Base-by-base conservation (phyloP, 2,888 invertebrate species). In the Cerastis leucographa region DNA sequence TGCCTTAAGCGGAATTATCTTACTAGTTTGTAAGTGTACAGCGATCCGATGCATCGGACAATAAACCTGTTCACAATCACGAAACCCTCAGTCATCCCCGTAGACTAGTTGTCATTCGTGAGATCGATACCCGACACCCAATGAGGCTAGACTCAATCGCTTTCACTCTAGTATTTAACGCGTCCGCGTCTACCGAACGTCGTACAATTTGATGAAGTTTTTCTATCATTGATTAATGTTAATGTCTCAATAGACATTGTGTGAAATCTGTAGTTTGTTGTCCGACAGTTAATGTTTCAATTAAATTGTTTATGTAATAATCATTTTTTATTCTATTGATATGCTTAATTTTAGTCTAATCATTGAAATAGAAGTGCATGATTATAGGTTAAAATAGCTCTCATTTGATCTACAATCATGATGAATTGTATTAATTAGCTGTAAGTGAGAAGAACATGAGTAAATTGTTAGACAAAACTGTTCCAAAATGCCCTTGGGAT, bases 21-120 rank as follows among this genome's bases (percentile, higher is more conserved):
- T 95, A 95, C 95, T 96, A 96, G 96, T 93, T 95, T 91, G 95
- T 96, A 96, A 96, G 96, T 95, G 95, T 95, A 96, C 95, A 96
- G 95, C 94, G 94, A 95, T 95, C 96, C 95, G 95, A 94, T 93
- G 93, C 94, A 94, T 94, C 95, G 96, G 96, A 96, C 96, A 96
- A 96, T 96, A 95, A 95, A 94, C 94, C 87, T 85, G 84, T 91
- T 90, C 91, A 92, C 91, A 90, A 88, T 89, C 92, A 91, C 91
- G 78, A 84, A 89, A 90, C 89, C 90, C 85, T 90, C 92, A 91
- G 87, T 87, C 92, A 92, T 89, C 90, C 92, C 90, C 84, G 77
- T 91, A 91, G 89, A 90, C 91, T 94, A 94, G 94, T 94, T 94
- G 94, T 93, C 94, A 94, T 94, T 93, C 88, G 94, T 94, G 94